phyloP scores from a whole-genome alignment of 2,888 invertebrate species.

The Gasteruption jaculator region DNA sequence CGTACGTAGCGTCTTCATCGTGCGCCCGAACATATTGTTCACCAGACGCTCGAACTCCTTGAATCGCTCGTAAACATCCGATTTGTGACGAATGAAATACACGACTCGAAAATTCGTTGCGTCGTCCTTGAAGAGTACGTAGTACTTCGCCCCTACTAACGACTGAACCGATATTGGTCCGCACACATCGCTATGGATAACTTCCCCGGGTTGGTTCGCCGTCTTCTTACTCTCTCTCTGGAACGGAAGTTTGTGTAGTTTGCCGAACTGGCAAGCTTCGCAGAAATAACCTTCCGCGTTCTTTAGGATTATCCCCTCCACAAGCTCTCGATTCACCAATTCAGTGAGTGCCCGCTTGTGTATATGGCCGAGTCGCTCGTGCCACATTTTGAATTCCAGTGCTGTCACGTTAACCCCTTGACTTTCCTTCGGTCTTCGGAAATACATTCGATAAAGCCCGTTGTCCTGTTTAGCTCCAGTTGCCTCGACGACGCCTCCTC shows the following conservation, averaged over 20 bases:
- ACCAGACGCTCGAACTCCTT: slow-evolving; percentile 17
- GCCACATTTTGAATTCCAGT: slow-evolving; percentile 14
- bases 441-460: slow-evolving; percentile 2
- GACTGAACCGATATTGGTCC: slow-evolving; percentile 21
- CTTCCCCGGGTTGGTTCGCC: too few species aligned
- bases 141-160: slow-evolving; percentile 18
- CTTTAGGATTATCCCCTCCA: neutral
- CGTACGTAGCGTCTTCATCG: slow-evolving; percentile 14
- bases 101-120: slow-evolving; percentile 16
- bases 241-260: slow-evolving; percentile 21
- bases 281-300: slow-evolving; percentile 19
- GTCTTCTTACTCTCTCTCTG: neutral
- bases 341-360: slow-evolving; percentile 2
- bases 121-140: slow-evolving; percentile 23
- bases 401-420: slow-evolving; percentile 1
- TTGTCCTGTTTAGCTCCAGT: slow-evolving; percentile 4
- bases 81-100: slow-evolving; percentile 18
- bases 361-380: slow-evolving; percentile 18
- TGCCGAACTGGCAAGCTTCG: slow-evolving; percentile 25
- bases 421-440: neutral
- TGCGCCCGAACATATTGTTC: slow-evolving; percentile 13
- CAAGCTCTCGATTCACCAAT: slow-evolving; percentile 5
- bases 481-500: neutral
- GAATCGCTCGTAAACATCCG: slow-evolving; percentile 18
- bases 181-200: too few species aligned